Evolutionary conservation across 1,140 invertebrate species (phyloP).

Genomic region (Phortica variegata): DNA sequence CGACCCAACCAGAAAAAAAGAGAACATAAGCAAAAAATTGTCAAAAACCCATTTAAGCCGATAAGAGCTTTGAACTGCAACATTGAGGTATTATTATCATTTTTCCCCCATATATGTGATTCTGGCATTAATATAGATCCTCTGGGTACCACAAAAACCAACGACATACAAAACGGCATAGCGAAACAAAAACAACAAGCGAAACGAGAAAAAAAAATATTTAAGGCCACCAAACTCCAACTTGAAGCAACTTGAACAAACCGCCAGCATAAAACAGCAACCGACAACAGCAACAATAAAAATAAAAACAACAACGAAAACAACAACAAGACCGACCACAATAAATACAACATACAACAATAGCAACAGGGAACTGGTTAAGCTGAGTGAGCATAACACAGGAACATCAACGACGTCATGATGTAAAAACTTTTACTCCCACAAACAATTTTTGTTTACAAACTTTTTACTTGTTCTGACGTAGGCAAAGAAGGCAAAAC

Average conservation of each 20-base stretch:
- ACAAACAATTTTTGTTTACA: slow-evolving; percentile 52
- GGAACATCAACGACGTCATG: slow-evolving; percentile 53
- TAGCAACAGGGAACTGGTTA: neutral
- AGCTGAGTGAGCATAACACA: slow-evolving; percentile 14
- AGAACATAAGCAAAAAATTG: neutral
- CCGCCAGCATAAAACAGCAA: slow-evolving; percentile 26
- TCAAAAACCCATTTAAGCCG: neutral
- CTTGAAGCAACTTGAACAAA: slow-evolving; percentile 8
- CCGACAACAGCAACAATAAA: slow-evolving; percentile 26
- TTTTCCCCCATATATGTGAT: no score
- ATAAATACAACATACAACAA: no score
- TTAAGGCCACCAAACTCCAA: slow-evolving; percentile 14
- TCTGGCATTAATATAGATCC: slow-evolving; percentile 11
- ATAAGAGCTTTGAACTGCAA: neutral
- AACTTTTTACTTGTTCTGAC: slow-evolving; percentile 51
- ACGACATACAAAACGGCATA: slow-evolving; percentile 5
- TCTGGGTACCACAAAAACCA: slow-evolving; percentile 35
- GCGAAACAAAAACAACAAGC: slow-evolving; percentile 9
- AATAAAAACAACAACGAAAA: slow-evolving; percentile 13
- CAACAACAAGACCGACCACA: no score
- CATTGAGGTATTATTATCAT: neutral
- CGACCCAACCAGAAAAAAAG: neutral
- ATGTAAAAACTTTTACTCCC: slow-evolving; percentile 46
- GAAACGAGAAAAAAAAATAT: slow-evolving; percentile 15
- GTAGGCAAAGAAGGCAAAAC: no score